Evolutionary conservation across 2,113 vertebrate species (phyloP), one percentile per base, ranked within the genome.

Genomic region (Ellobius talpinus): DNA sequence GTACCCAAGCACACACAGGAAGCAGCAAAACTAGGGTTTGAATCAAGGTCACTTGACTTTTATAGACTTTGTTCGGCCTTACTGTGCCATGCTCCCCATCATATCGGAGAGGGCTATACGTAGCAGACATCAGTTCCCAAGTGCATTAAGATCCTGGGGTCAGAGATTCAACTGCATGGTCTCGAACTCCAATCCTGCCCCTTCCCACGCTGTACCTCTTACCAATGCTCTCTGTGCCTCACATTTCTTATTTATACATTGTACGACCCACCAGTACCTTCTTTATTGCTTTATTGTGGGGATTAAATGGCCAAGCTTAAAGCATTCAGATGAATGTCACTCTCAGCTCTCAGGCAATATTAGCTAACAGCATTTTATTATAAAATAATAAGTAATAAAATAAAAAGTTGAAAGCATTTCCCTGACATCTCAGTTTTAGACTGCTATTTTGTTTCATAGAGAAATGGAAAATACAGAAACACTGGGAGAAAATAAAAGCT

Each of bases 351-450:
- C 47, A 42, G 36, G 52, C 86, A 92, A 95, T 95, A 65, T 70
- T 47, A 74, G 58, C 76, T 84, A 92, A 86, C 4, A 24, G 52
- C 24, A 89, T 92, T 94, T 73, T 96, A 86, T 86, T 47, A 45
- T 92, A 63, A 92, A 70, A 96, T 76, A 95, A 87, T 55, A 85
- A 76, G 55, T 33, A 91, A 87, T 58, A 85, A 78, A 87, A 93
- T 79, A 93, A 85, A 84, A 70, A 87, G 26, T 79, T 81, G 79
- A 90, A 42, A n/a, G 29, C 31, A n/a, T 73, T 90, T 95, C 90
- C 86, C 82, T 88, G 77, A 77, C 12, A 93, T 63, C 84, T 92
- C 17, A 36, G 74, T 92, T 87, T 95, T 39, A 39, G 42, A 61
- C 33, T 87, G 21, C 36, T 93, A 68, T 92, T 96, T 82, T 94